A percentile compares a stretch with the other conserved stretches of the same genome.
Conservation (phyloP, 2,888 invertebrate genomes). For the Acrobasis suavella region DNA sequence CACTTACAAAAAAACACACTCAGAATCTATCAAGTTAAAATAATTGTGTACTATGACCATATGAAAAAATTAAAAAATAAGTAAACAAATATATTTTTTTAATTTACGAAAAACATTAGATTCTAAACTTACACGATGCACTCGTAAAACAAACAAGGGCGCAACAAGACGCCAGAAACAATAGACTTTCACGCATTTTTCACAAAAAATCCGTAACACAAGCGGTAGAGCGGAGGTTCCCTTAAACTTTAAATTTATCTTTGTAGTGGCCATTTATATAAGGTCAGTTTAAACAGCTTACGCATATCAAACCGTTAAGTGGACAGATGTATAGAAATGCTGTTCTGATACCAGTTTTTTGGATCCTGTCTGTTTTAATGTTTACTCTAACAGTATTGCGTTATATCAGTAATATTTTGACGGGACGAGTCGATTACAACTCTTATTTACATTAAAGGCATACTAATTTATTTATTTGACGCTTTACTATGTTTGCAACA, state of each 20-base stretch:
- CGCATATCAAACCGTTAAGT: constrained; percentile 8
- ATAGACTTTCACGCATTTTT: neutral
- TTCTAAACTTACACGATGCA: neutral
- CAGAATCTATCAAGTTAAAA: too few species aligned
- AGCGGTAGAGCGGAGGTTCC: constrained; percentile 6
- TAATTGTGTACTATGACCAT: too few species aligned
- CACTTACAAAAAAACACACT: too few species aligned
- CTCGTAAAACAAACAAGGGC: neutral
- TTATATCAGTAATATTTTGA: neutral
- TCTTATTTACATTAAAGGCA: too few species aligned
- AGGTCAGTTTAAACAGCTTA: constrained; percentile 27
- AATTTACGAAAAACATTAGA: neutral
- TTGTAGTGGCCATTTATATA: constrained; percentile 28
- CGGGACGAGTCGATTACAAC: neutral
- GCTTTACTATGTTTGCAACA: too few species aligned
- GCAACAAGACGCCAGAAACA: neutral
- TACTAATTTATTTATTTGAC: too few species aligned
- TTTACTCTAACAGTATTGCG: neutral
- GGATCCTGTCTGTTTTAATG: neutral
- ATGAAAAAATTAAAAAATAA: neutral
- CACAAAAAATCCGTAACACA: constrained; percentile 6
- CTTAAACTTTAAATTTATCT: neutral
- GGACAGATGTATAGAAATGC: constrained; percentile 2
- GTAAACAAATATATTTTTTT: neutral
- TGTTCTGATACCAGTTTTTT: neutral